A percentile compares a stretch with the other conserved stretches of the same genome.
Evolutionary conservation across 1,140 invertebrate species (phyloP).

Genomic region (Brachystomella parvula): DNA sequence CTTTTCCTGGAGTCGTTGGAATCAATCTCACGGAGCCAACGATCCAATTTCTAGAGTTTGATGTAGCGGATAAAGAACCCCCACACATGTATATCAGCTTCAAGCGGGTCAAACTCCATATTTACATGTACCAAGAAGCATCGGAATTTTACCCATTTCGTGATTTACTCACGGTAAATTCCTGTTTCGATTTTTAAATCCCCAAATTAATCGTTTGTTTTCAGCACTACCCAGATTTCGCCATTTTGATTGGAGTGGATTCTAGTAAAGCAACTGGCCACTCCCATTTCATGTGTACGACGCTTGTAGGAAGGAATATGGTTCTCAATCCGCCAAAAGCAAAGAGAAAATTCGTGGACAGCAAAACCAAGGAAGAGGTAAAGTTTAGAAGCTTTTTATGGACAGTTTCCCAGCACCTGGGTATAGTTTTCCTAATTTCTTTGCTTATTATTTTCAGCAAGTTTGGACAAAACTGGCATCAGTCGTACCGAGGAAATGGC

Average conservation of each 20-base stretch:
- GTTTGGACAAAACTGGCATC: conserved; percentile 31
- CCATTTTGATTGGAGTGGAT: conserved; percentile 32
- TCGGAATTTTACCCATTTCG: conserved; percentile 30
- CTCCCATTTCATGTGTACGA: conserved; percentile 25
- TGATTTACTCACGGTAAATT: conserved; percentile 26
- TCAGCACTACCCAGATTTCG: conserved; percentile 32
- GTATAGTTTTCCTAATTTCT: neutral
- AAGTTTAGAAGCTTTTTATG: neutral
- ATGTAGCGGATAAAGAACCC: conserved; percentile 17
- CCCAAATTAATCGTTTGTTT: neutral
- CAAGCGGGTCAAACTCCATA: conserved; percentile 30
- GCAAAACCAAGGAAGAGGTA: conserved; percentile 29
- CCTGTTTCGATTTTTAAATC: neutral
- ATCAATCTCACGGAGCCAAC: conserved; percentile 26
- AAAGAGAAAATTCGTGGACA: conserved; percentile 15
- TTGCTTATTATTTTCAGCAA: conserved; percentile 17
- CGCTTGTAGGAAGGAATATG: conserved; percentile 28
- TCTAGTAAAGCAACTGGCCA: conserved; percentile 17
- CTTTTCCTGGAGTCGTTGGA: conserved; percentile 29
- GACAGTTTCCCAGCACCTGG: too few species aligned
- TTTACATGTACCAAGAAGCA: conserved; percentile 26
- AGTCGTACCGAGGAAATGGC: conserved; percentile 31
- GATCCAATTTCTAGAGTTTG: conserved; percentile 23
- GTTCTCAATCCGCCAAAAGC: conserved; percentile 29
- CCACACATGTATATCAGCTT: conserved; percentile 24